Evolutionary conservation across 2,888 invertebrate species (phyloP), one percentile per base, ranked within the genome.

Genomic region (Eledone cirrhosa): DNA sequence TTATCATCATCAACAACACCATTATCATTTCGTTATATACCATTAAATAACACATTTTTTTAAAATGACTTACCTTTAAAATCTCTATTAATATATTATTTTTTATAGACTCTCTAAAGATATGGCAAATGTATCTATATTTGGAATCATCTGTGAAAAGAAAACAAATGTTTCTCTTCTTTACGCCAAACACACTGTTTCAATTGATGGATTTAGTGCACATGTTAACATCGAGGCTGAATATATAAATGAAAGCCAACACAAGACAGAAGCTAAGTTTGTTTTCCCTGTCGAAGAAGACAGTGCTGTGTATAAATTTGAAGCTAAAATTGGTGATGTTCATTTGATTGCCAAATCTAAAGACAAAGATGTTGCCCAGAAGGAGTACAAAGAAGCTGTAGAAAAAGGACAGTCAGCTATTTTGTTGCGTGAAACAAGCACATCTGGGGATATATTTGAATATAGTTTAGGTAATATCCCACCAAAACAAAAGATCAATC

Each of bases 231-330:
- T 84, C 22, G 78, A 59, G 13, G 77, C 82, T 24, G 53, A 67
- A 24, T 85, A 84, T 79, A 72, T 78, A 47, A 85, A 84, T 74
- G 78, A 82, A 41, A 80, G 48, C 27, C 69, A 78, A n/a, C 78
- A 81, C 47, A 79, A 83, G 8, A 78, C 82, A 16, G 86, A 85
- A 75, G 82, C 82, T 24, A 77, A 81, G 63, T 86, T 84, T 76
- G 80, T 82, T 19, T 86, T 86, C 77, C 86, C 86, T 0, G 77
- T 86, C 77, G 86, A 86, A 63, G 82, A 84, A 19, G 76, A 81
- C 41, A 82, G 84, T 77, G 82, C 82, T 7, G 84, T 85, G 1
- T 86, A 85, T 78, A 82, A 82, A 19, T 83, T 86, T 72, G 82
- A 84, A 69, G 85, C 84, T 22, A 78, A 82, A 27, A 81, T 85